A percentile compares a stretch with the other conserved stretches of the same genome.
phyloP scores from a whole-genome alignment of 2,113 vertebrate genomes.

The Syngnathus scovelli region DNA sequence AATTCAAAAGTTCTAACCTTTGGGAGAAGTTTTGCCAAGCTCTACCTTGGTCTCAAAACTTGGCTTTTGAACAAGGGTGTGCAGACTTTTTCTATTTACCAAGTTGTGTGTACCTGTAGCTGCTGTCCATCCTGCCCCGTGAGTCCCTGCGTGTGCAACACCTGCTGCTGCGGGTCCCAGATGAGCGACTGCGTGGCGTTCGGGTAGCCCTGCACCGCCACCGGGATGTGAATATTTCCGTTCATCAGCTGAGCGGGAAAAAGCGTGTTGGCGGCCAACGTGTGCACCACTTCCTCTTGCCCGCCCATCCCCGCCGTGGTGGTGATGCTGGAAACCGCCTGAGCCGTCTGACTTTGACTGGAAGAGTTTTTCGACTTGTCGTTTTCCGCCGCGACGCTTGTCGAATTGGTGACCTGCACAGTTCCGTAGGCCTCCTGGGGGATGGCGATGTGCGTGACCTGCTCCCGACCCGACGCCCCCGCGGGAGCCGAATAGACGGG shows the following conservation, averaged over 20 bases:
- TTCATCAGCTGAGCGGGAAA: constrained; percentile 99
- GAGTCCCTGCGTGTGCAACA: constrained; percentile 65
- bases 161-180: constrained; percentile 87
- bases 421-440: constrained; percentile 97
- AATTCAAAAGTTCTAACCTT: no score
- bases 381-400: constrained; percentile 80
- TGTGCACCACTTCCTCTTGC: constrained; percentile 98
- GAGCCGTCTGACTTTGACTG: constrained; percentile 60
- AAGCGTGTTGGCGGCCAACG: constrained; percentile 71
- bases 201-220: constrained; percentile 93
- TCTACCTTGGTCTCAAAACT: neutral
- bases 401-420: constrained; percentile 80
- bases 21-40: neutral
- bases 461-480: constrained; percentile 77
- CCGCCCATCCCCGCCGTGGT: constrained; percentile 69
- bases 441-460: constrained; percentile 95
- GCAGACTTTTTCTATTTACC: neutral
- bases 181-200: constrained; percentile 93
- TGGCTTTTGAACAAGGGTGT: neutral
- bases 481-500: constrained; percentile 91
- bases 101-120: constrained; percentile 61
- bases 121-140: constrained; percentile 80
- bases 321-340: constrained; percentile 66
- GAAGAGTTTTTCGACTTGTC: constrained; percentile 63
- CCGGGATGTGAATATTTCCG: constrained; percentile 99